phyloP scores from a whole-genome alignment of 1,140 invertebrate species.

The Cryptotermes secundus region DNA sequence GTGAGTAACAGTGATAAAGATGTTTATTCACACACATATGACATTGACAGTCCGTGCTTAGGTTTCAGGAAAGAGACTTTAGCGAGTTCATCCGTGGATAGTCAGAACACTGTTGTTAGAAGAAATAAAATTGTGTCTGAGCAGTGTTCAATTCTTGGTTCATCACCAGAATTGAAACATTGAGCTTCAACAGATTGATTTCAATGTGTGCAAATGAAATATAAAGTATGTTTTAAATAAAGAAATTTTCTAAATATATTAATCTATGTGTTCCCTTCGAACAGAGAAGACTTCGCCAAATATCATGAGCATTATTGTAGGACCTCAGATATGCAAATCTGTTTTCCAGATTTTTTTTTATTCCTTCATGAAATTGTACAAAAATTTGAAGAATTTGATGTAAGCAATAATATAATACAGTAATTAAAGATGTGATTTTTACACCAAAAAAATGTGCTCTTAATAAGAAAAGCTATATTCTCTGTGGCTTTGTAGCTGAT shows the following conservation, averaged over 20 bases:
- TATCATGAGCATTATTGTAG: too few relatives aligned
- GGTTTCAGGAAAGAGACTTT: background rate
- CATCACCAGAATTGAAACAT: background rate
- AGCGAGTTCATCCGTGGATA: background rate
- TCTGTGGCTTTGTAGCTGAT: background rate
- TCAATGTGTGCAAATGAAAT: background rate
- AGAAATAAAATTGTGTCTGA: background rate
- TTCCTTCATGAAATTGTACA: too few relatives aligned
- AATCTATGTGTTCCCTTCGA: too few relatives aligned
- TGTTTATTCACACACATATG: constrained; percentile 56
- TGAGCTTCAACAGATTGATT: background rate
- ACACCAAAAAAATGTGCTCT: background rate
- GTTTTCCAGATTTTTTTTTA: too few relatives aligned
- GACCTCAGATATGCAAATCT: too few relatives aligned
- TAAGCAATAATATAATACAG: background rate
- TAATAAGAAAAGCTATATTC: background rate
- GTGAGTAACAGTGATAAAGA: constrained; percentile 44
- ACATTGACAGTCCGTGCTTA: constrained; percentile 57
- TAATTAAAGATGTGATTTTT: background rate
- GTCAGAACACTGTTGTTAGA: background rate
- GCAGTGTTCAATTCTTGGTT: background rate
- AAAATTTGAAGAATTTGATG: background rate
- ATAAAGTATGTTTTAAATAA: background rate
- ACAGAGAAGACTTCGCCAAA: too few relatives aligned
- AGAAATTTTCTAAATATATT: too few relatives aligned